phyloP scores from a whole-genome alignment of 1,140 invertebrate genomes.

The Drosophila auraria region DNA sequence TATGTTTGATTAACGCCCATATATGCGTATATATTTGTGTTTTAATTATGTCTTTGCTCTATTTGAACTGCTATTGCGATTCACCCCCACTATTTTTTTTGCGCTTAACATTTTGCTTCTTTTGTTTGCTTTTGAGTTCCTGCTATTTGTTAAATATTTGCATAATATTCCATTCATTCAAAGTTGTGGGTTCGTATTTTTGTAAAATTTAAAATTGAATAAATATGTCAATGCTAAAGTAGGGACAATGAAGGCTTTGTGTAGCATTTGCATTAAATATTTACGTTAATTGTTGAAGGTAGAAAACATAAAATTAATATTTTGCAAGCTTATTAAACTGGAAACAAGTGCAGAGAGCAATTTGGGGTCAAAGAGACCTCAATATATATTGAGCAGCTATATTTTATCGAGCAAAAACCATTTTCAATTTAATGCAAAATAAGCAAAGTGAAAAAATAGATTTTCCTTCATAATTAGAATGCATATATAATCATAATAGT shows the following conservation, averaged over 20 bases:
- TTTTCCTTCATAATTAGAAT: background rate
- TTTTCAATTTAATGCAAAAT: background rate
- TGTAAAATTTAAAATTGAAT: conserved; percentile 33
- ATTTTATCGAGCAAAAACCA: background rate
- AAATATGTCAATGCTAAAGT: conserved; percentile 31
- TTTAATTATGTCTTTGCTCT: conserved; percentile 68
- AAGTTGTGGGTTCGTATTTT: conserved; percentile 10
- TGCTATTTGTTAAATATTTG: conserved; percentile 56
- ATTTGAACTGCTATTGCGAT: conserved; percentile 10
- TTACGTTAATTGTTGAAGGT: background rate
- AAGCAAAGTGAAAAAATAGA: background rate
- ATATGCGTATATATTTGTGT: conserved; percentile 52
- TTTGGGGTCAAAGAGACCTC: background rate
- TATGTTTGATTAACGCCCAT: conserved; percentile 77
- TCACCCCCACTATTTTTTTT: conserved; percentile 31
- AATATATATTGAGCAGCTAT: background rate
- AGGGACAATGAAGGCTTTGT: conserved; percentile 26
- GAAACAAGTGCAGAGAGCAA: background rate
- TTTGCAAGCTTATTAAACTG: conserved; percentile 17
- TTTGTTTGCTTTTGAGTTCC: conserved; percentile 49
- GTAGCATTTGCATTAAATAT: conserved; percentile 16
- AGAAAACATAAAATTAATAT: conserved; percentile 4
- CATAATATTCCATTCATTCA: conserved; percentile 42
- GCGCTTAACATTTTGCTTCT: conserved; percentile 9
- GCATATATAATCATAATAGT: background rate